phyloP scores from a whole-genome alignment of 2,113 vertebrate genomes.

The Eretmochelys imbricata region DNA sequence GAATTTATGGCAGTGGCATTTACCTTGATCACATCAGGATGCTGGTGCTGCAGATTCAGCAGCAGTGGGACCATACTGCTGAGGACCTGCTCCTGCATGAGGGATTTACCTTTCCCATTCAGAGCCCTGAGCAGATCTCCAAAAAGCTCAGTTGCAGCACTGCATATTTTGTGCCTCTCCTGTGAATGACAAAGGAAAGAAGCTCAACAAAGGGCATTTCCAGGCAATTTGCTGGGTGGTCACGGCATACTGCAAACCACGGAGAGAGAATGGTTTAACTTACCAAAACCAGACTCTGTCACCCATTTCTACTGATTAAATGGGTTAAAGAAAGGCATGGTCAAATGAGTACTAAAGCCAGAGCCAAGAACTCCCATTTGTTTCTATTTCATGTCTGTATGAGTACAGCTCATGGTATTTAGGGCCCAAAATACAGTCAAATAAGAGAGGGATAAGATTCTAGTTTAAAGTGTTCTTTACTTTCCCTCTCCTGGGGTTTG shows the following conservation, averaged over 20 bases:
- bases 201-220: not conserved
- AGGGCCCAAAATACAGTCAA: not conserved
- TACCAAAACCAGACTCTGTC: slow-evolving; percentile 11
- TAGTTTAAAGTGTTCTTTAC: not conserved
- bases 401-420: not conserved
- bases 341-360: not conserved
- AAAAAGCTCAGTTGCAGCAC: slow-evolving; percentile 10
- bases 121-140: not conserved
- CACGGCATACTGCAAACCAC: not conserved
- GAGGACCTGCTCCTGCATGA: not conserved
- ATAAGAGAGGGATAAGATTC: not conserved
- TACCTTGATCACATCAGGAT: not conserved
- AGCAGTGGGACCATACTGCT: not conserved
- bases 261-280: slow-evolving; percentile 10
- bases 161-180: not conserved
- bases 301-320: slow-evolving; percentile 1
- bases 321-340: slow-evolving; percentile 11
- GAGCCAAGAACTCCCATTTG: not conserved
- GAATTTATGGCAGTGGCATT: not conserved
- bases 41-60: slow-evolving; percentile 15
- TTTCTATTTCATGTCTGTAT: not conserved
- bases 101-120: slow-evolving; percentile 5
- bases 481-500: not conserved
- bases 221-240: not conserved
- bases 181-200: slow-evolving; percentile 14